Base-by-base conservation (phyloP, 2,888 invertebrate species). In the Stramonita haemastoma region DNA sequence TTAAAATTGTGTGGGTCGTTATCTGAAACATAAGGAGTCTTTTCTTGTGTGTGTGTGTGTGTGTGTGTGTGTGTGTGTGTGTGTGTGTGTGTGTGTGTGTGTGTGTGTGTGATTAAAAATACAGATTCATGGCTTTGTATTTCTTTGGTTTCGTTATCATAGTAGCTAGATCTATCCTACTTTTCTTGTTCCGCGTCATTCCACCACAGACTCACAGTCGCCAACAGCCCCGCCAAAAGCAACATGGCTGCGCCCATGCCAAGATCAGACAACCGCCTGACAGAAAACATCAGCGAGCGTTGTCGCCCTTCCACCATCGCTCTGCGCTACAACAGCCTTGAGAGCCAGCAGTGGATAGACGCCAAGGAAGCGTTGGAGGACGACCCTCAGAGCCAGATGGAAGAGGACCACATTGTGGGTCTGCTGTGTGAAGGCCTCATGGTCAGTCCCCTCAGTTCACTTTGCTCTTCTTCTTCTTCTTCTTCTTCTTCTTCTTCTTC, bases 341-440 rank as follows among this genome's bases (percentile, higher is more conserved):
- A 95, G 90, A 93, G 94, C n/a, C 94, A 94, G 90, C 90, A 94
- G 89, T 94, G 94, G 94, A 93, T 94, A 90, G 94, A 94, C 86
- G 95, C 94, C 86, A 94, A 95, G 89, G 95, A 95, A 90, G 91
- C 91, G 0, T 84, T 94, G 26, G 94, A 95, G 90, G 95, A 95
- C 70, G 91, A 90, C 15, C 92, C 91, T 29, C 36, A 85, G 26
- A 91, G 90, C 34, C 91, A 93, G 29, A 19, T 89, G 56, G 90
- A 91, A n/a, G 95, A 95, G 89, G 93, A 92, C 11, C 90, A 90
- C 13, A 92, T 94, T 2, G 93, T 92, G 66, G 90, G 92, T 79
- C 93, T 94, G 88, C 92, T 95, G 0, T 94, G 94, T 91, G 91
- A 92, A 56, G 88, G 93, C n/a, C 89, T 95, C 15, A 93, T 94